A percentile compares a stretch with the other conserved stretches of the same genome.
phyloP scores from a whole-genome alignment of 2,797 vertebrate genomes.

The Acrocephalus scirpaceus region DNA sequence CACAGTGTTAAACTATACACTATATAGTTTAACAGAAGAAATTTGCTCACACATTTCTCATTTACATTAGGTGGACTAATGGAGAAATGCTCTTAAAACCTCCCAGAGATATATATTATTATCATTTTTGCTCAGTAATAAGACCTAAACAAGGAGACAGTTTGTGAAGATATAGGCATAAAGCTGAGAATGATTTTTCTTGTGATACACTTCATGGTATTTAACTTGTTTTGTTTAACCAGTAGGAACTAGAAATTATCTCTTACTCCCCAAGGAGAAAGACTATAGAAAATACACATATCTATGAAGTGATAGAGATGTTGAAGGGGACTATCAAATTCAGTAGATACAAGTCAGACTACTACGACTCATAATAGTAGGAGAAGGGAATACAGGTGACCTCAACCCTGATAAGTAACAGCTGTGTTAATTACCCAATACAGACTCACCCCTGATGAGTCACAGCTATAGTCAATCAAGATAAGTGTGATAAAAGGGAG shows the following conservation, averaged over 20 bases:
- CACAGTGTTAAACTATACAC: background rate
- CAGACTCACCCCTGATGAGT: background rate
- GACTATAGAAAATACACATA: background rate
- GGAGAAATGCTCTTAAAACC: conserved; percentile 10
- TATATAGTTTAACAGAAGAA: background rate
- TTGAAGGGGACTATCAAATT: background rate
- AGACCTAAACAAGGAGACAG: background rate
- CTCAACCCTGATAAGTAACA: background rate
- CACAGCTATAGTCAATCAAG: background rate
- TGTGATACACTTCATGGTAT: background rate
- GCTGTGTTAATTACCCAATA: background rate
- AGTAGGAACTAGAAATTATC: background rate
- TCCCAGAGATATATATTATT: background rate
- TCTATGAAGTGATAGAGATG: background rate
- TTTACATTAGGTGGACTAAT: conserved; percentile 5
- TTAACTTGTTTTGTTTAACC: background rate
- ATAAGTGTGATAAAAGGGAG: background rate
- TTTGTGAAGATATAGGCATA: conserved; percentile 24
- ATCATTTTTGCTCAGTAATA: conserved; percentile 1
- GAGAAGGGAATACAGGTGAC: background rate
- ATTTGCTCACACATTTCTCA: background rate
- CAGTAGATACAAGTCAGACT: background rate
- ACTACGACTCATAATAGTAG: background rate
- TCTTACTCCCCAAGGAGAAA: background rate
- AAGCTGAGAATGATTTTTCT: background rate